Percentiles rank a stretch among this genome's conserved stretches.
Conservation (phyloP, 2,113 vertebrate genomes). For the Nyctibius bracteatus region DNA sequence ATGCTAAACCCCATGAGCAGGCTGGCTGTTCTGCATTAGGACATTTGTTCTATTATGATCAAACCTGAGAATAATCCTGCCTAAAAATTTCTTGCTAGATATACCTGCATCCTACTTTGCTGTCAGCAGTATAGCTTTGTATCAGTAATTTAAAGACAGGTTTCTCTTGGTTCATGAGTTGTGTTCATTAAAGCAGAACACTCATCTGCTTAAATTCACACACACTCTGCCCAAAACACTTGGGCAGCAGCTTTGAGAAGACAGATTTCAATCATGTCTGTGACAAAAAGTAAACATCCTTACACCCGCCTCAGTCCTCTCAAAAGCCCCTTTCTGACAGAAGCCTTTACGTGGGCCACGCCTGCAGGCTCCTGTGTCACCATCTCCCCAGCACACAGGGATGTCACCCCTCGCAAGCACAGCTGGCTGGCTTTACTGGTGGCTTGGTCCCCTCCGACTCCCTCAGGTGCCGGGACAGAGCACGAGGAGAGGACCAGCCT, state of each 20-base stretch:
- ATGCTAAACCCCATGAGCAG: not conserved
- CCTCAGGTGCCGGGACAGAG: not conserved
- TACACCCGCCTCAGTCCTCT: not conserved
- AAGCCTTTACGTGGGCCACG: not conserved
- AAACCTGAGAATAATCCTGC: not conserved
- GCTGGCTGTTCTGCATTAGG: not conserved
- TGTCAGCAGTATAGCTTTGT: not conserved
- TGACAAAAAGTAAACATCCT: not conserved
- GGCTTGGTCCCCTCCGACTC: not conserved
- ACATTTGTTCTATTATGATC: not conserved
- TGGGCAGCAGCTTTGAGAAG: not conserved
- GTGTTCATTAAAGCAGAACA: not conserved
- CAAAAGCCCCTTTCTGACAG: not conserved
- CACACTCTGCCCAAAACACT: not conserved
- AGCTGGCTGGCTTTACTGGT: not conserved
- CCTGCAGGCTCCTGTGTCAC: rapidly evolving
- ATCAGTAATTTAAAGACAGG: not conserved
- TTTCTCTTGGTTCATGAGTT: not conserved
- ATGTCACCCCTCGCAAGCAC: too few species aligned
- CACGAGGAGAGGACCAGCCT: rapidly evolving
- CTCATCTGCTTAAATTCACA: not conserved
- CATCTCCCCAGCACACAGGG: rapidly evolving
- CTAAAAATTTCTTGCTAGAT: not conserved
- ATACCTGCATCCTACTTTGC: not conserved
- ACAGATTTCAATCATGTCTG: not conserved